These are phyloP conservation scores for Corythoichthys intestinalis DNA, from an alignment of 2,113 vertebrate species.

Conservation along the genomic window DNA sequence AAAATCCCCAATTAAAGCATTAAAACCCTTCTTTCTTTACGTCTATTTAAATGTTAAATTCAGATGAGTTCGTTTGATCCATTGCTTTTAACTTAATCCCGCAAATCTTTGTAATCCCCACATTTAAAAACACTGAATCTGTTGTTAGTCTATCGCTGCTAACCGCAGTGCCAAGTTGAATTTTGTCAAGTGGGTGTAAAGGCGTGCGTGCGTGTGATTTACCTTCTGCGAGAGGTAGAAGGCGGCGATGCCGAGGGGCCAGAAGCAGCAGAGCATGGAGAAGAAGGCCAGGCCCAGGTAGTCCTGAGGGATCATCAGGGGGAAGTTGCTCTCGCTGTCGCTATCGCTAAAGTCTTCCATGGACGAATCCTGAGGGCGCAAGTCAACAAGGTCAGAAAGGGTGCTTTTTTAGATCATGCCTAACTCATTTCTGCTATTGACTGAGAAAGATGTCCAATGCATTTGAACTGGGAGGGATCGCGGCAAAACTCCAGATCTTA, in stretches of 20 bases:
- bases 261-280: conserved; percentile 91
- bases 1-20: background rate
- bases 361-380: conserved; percentile 70
- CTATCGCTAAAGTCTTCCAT: conserved; percentile 82
- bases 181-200: conserved; percentile 22
- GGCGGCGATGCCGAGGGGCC: conserved; percentile 85
- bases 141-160: conserved; percentile 18
- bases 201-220: conserved; percentile 15
- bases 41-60: background rate
- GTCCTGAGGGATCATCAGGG: conserved; percentile 81
- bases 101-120: conserved; percentile 29
- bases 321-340: conserved; percentile 76
- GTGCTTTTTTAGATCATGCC: background rate
- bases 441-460: too few relatives aligned
- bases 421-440: too few relatives aligned
- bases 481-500: too few relatives aligned
- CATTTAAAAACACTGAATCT: conserved; percentile 22
- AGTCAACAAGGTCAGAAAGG: conserved; percentile 11
- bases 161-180: conserved; percentile 25
- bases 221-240: conserved; percentile 90
- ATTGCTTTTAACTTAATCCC: conserved; percentile 1
- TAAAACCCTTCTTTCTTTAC: background rate
- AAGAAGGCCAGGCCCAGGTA: conserved; percentile 86
- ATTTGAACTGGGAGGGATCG: too few relatives aligned
- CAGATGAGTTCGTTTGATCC: background rate